A percentile compares a stretch with the other conserved stretches of the same genome.
These are phyloP conservation scores for Zygaena filipendulae DNA, from an alignment of 2,888 invertebrate genomes.

Conservation along the genomic window DNA sequence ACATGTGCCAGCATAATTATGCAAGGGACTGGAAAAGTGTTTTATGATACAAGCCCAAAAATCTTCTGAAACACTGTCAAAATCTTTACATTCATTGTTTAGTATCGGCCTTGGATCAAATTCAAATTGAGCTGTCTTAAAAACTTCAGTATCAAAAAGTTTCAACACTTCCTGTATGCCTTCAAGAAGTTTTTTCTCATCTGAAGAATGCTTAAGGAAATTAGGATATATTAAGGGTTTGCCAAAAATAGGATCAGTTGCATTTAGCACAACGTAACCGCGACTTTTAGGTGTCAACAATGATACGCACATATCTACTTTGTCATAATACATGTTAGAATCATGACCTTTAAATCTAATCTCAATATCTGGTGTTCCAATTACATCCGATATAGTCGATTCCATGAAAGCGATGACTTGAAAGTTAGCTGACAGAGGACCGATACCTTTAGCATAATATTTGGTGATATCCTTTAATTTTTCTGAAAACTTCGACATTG, in stretches of 20 bases:
- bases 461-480: conserved; percentile 51
- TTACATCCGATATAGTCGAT: conserved; percentile 42
- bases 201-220: conserved; percentile 42
- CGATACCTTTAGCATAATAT: conserved; percentile 47
- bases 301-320: conserved; percentile 48
- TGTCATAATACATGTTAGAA: conserved; percentile 59
- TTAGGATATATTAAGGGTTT: conserved; percentile 55
- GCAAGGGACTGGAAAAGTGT: conserved; percentile 50
- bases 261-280: conserved; percentile 49
- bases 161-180: conserved; percentile 50
- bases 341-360: conserved; percentile 53
- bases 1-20: conserved; percentile 57
- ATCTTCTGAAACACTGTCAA: conserved; percentile 44
- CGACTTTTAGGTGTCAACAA: conserved; percentile 54
- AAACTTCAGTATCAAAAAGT: conserved; percentile 55
- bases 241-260: conserved; percentile 43
- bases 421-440: conserved; percentile 55
- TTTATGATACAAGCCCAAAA: conserved; percentile 60
- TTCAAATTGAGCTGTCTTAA: conserved; percentile 42
- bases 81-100: conserved; percentile 46
- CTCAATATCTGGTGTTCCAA: conserved; percentile 53
- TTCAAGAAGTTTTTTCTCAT: conserved; percentile 47
- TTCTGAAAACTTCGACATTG: conserved; percentile 39
- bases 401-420: conserved; percentile 54
- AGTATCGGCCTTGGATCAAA: conserved; percentile 50